A percentile compares a stretch with the other conserved stretches of the same genome.
phyloP scores from a whole-genome alignment of 2,113 vertebrate species.

The Ctenodactylus gundi region DNA sequence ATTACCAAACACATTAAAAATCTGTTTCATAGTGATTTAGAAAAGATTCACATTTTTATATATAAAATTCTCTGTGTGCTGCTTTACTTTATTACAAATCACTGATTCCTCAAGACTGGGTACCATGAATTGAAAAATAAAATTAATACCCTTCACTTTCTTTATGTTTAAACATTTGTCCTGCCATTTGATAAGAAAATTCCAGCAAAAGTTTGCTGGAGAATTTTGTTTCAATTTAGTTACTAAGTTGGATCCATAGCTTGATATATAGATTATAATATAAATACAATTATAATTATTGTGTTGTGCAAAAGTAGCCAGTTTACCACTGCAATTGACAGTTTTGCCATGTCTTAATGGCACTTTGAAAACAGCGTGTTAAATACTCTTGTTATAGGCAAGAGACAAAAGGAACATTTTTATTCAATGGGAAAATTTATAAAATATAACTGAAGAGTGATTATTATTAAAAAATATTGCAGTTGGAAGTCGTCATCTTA shows the following conservation, averaged over 20 bases:
- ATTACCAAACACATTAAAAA: not conserved
- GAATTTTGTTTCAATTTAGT: slow-evolving; percentile 45
- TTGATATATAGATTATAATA: slow-evolving; percentile 51
- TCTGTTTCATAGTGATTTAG: not conserved
- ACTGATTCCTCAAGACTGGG: not conserved
- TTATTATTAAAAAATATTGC: slow-evolving; percentile 59
- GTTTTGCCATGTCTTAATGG: slow-evolving; percentile 33
- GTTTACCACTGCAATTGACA: not conserved
- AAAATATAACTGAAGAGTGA: slow-evolving; percentile 61
- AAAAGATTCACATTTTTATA: not conserved
- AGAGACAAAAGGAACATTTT: slow-evolving; percentile 24
- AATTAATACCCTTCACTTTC: not conserved
- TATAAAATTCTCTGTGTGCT: not conserved
- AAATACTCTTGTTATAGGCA: slow-evolving; percentile 24
- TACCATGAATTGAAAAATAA: slow-evolving; percentile 25
- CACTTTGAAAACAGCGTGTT: slow-evolving; percentile 41
- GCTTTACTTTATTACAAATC: slow-evolving; percentile 1
- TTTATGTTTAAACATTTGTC: slow-evolving; percentile 3
- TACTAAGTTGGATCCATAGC: slow-evolving; percentile 23
- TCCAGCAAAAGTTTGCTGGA: not conserved
- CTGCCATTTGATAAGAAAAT: slow-evolving; percentile 36
- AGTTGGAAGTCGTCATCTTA: not conserved
- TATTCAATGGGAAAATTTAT: slow-evolving; percentile 55
- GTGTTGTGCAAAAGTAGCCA: not conserved
- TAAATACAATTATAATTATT: slow-evolving; percentile 34